Base-by-base conservation (phyloP, 2,888 invertebrate species). In the Polydrusus tereticollis region DNA sequence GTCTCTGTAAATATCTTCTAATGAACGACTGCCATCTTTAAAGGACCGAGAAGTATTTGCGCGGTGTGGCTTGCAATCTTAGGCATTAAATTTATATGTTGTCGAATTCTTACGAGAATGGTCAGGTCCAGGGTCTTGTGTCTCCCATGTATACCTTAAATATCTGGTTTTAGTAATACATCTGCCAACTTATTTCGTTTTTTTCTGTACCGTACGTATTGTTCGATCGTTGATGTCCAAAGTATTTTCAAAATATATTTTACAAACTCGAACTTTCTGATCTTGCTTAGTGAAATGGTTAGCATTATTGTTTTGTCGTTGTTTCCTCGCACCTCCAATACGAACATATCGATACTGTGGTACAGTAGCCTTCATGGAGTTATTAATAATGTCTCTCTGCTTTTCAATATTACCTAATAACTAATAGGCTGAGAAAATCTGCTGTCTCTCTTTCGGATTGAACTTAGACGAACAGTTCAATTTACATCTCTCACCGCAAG, bases 1-100 rank as follows among this genome's bases (percentile, higher is more conserved):
- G 52, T 75, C 77, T 26, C 65, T 33, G 45, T 77, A 60, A 2
- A 77, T 16, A 16, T 72, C 76, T 4, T 67, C 62, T 10, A 77
- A n/a, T 21, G 70, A 52, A 58, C 62, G 70, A 58, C 76, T 69
- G 6, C 77, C 77, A 66, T 77, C 75, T 21, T 41, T 38, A 38
- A 18, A 60, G 2, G 10, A 4, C 10, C 41, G 8, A 18, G 59
- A 33, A 33, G 8, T 36, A 12, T 33, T 59, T 2, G 59, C 36
- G n/a, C n/a, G n/a, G n/a, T n/a, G n/a, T n/a, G n/a, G n/a, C n/a
- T n/a, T n/a, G n/a, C n/a, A n/a, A n/a, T n/a, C n/a, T n/a, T n/a
- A n/a, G n/a, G n/a, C n/a, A n/a, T n/a, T n/a, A n/a, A 16, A 60
- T 60, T 18, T 2, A 21, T 6, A 41, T 21, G 14, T 12, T 41